These are phyloP conservation scores for Lichenostomus cassidix DNA, from an alignment of 2,113 vertebrate species.

Conservation along the genomic window DNA sequence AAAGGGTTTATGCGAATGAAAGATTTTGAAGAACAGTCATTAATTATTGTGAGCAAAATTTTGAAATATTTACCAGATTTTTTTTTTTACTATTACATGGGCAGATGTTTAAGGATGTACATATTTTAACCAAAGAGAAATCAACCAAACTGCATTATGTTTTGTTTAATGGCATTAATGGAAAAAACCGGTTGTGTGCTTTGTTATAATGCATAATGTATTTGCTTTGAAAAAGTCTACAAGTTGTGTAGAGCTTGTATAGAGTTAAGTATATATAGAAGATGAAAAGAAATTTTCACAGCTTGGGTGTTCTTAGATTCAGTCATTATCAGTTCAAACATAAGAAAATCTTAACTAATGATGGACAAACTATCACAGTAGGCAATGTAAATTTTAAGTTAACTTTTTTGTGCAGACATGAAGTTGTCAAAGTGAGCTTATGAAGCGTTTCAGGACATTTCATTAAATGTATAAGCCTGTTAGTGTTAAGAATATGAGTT, in stretches of 20 bases:
- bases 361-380: background rate
- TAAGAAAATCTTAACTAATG: background rate
- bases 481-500: background rate
- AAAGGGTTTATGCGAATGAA: background rate
- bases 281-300: background rate
- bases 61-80: background rate
- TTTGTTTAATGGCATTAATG: background rate
- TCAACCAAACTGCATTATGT: background rate
- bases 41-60: background rate
- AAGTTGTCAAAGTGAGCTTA: background rate
- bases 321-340: background rate
- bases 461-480: background rate
- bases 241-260: background rate
- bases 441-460: background rate
- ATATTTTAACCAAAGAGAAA: background rate
- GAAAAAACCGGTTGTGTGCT: too few relatives aligned
- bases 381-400: background rate
- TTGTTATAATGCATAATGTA: too few relatives aligned
- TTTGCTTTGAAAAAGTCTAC: background rate
- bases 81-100: background rate
- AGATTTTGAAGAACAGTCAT: background rate
- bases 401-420: background rate
- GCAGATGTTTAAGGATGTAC: background rate
- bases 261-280: too few relatives aligned
- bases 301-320: background rate